Percentiles rank a stretch among this genome's conserved stretches.
Conservation (phyloP, 2,113 vertebrate species). For the Nanger granti region DNA sequence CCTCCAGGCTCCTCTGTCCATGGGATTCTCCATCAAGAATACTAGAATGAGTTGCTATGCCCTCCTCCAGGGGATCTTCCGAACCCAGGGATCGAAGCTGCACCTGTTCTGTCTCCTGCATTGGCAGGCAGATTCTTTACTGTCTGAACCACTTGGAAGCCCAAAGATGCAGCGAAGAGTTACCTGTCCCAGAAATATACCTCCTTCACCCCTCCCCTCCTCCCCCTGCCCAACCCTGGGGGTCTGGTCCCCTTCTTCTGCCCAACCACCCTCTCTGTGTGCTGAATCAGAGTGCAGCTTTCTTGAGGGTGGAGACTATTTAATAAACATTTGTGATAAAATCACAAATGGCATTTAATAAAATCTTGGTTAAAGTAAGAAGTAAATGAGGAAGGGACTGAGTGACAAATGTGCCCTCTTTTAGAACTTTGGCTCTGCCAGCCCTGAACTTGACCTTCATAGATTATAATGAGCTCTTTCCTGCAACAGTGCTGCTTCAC, state of each 20-base stretch:
- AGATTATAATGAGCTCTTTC: not conserved
- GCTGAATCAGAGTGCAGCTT: not conserved
- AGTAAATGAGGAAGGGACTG: not conserved
- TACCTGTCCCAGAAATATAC: not conserved
- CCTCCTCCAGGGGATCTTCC: not conserved
- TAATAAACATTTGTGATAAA: not conserved
- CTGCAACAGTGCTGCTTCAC: not conserved
- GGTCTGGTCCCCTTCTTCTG: not conserved
- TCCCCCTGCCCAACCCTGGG: not conserved
- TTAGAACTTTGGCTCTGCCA: not conserved
- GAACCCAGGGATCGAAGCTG: not conserved
- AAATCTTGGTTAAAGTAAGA: not conserved
- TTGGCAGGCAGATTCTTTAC: not conserved
- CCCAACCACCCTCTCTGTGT: no score
- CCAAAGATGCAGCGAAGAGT: not conserved
- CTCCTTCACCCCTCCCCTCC: accelerated
- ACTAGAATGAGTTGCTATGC: not conserved
- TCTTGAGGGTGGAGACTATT: not conserved
- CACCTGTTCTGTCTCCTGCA: not conserved
- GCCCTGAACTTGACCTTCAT: not conserved
- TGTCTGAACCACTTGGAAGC: not conserved
- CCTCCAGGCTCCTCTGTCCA: not conserved
- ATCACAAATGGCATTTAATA: not conserved
- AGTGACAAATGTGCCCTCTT: not conserved
- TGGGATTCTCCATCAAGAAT: not conserved